Percentiles rank a stretch among this genome's conserved stretches.
Evolutionary conservation across 2,888 invertebrate genomes (phyloP).

Genomic region (Isoperla grammatica): DNA sequence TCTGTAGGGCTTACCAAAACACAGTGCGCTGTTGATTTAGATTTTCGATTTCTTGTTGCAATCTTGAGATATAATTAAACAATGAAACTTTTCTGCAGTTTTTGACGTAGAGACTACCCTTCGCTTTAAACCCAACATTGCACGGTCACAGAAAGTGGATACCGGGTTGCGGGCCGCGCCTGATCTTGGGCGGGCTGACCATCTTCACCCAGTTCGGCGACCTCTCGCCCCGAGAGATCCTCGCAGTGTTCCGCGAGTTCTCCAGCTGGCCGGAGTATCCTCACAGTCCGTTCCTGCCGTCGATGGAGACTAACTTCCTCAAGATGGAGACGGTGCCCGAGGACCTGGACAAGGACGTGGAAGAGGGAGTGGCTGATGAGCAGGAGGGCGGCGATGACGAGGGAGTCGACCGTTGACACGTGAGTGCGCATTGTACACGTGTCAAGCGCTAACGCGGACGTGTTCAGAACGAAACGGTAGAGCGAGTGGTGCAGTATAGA

Average conservation of each 20-base stretch:
- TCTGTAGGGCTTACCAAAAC: too few species aligned
- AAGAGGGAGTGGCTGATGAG: constrained; percentile 10
- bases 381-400: constrained; percentile 5
- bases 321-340: constrained; percentile 41
- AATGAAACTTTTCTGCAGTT: too few species aligned
- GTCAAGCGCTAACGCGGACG: too few species aligned
- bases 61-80: too few species aligned
- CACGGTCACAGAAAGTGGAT: constrained; percentile 59
- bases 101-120: too few species aligned
- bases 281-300: constrained; percentile 57
- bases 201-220: constrained; percentile 70
- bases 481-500: too few species aligned
- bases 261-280: constrained; percentile 60
- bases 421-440: too few species aligned
- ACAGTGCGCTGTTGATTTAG: too few species aligned
- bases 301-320: constrained; percentile 57
- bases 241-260: constrained; percentile 59
- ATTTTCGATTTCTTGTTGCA: too few species aligned
- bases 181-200: constrained; percentile 57
- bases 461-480: too few species aligned
- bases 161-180: constrained; percentile 63
- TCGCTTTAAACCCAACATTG: too few species aligned
- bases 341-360: constrained; percentile 9
- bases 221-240: constrained; percentile 55
- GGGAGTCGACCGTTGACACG: too few species aligned